These are phyloP conservation scores for Augochlora pura DNA, from an alignment of 1,140 invertebrate species.

Conservation along the genomic window DNA sequence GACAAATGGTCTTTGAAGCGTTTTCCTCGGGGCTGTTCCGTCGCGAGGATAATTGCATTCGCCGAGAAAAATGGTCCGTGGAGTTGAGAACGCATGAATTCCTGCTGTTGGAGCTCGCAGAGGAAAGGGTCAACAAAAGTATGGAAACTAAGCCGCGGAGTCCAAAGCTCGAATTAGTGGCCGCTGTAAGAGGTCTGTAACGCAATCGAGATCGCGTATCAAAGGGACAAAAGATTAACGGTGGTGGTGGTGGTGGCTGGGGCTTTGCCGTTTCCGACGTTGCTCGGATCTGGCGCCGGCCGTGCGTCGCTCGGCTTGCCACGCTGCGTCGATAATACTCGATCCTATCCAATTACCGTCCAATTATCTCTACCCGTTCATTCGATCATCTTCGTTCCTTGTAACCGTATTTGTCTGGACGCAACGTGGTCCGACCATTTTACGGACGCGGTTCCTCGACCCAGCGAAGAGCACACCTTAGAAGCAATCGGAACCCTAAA, in stretches of 20 bases:
- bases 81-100: too few relatives aligned
- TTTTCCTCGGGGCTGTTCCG: too few relatives aligned
- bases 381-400: conserved; percentile 15
- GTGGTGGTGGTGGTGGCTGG: too few relatives aligned
- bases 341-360: conserved; percentile 31
- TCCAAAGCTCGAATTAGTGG: conserved; percentile 46
- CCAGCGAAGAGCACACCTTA: too few relatives aligned
- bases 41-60: too few relatives aligned
- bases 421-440: too few relatives aligned
- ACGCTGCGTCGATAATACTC: conserved; percentile 12
- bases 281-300: background rate
- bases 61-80: background rate
- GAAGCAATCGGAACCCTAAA: too few relatives aligned
- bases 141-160: conserved; percentile 38
- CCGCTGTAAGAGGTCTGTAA: background rate
- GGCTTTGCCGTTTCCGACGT: conserved; percentile 37
- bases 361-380: conserved; percentile 40
- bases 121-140: conserved; percentile 15
- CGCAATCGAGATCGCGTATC: conserved; percentile 23
- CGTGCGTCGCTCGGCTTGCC: conserved; percentile 5
- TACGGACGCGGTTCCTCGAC: too few relatives aligned
- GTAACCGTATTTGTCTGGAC: conserved; percentile 25
- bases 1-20: too few relatives aligned
- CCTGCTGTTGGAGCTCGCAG: too few relatives aligned
- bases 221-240: conserved; percentile 27